phyloP scores from a whole-genome alignment of 2,113 vertebrate genomes.

The Neogale vison region DNA sequence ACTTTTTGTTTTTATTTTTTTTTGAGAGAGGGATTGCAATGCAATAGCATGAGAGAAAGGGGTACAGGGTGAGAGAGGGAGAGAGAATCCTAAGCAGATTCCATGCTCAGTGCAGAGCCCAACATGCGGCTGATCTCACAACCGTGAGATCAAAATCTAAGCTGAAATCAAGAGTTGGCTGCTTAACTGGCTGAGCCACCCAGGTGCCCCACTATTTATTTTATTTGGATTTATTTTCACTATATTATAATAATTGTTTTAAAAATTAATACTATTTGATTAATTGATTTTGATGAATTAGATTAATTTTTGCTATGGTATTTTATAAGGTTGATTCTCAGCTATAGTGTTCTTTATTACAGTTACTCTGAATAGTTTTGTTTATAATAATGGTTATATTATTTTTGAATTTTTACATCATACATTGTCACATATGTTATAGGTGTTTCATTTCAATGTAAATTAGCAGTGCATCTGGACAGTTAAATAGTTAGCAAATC shows the following conservation, averaged over 20 bases:
- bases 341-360: neutral
- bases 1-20: neutral
- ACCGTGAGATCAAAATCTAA: neutral
- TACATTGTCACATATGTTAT: neutral
- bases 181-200: neutral
- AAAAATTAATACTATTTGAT: neutral
- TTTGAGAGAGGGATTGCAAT: neutral
- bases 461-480: neutral
- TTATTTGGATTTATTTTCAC: neutral
- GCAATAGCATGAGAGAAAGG: neutral
- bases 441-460: neutral
- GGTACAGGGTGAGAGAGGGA: too few relatives aligned
- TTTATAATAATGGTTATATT: neutral
- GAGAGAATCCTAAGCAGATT: neutral
- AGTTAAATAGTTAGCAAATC: neutral
- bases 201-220: neutral
- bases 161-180: neutral
- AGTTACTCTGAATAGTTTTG: neutral
- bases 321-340: neutral
- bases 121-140: neutral
- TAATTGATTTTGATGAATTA: neutral
- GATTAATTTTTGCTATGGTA: neutral
- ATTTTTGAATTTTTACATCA: neutral
- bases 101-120: neutral
- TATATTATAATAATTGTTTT: neutral